Evolutionary conservation across 1,140 invertebrate species (phyloP).

Genomic region (Apis mellifera): Amel_HAv3.1 CM009946.2:4882501-4883000

Average conservation of each 20-base stretch:
- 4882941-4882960: conserved; percentile 2
- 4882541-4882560: background rate
- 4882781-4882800: conserved; percentile 8
- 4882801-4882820: conserved; percentile 10
- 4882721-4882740: background rate
- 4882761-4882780: background rate
- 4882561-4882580: background rate
- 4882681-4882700: conserved; percentile 55
- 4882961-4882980: background rate
- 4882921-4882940: background rate
- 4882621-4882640: conserved; percentile 5
- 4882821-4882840: background rate
- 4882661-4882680: conserved; percentile 13
- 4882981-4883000: background rate
- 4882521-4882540: background rate
- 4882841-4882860: conserved; percentile 31
- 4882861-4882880: conserved; percentile 4
- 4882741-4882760: background rate
- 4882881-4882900: conserved; percentile 30
- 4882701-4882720: conserved; percentile 21
- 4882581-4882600: background rate
- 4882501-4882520: conserved; percentile 22
- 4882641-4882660: background rate
- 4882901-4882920: background rate
- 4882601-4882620: conserved; percentile 6